Conservation (phyloP, 2,888 invertebrate genomes). For the Ichneumon xanthorius region DNA sequence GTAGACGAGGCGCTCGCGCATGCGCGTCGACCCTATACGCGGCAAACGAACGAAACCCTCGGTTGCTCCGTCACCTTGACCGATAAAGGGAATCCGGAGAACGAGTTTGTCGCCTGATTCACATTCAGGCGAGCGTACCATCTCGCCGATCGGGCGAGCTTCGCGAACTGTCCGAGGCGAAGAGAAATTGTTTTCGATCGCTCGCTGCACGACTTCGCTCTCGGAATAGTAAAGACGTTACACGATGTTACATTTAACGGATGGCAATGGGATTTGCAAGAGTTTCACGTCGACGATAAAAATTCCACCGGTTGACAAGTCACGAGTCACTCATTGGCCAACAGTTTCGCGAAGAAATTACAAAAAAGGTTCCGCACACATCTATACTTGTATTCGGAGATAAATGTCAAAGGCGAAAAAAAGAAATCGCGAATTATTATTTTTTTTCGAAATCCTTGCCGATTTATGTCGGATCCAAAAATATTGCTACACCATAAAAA, state of each 20-base stretch:
- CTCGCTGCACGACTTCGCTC: conserved; percentile 21
- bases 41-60: conserved; percentile 6
- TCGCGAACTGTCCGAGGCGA: neutral
- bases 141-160: conserved; percentile 3
- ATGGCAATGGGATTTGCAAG: conserved; percentile 25
- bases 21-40: conserved; percentile 4
- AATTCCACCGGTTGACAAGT: conserved; percentile 35
- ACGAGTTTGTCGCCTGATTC: conserved; percentile 65
- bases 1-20: conserved; percentile 42
- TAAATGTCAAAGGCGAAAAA: neutral
- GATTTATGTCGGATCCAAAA: no score
- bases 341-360: conserved; percentile 11
- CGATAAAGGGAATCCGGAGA: conserved; percentile 76
- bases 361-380: neutral
- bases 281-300: conserved; percentile 38
- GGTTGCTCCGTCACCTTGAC: conserved; percentile 74
- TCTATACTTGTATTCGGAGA: neutral
- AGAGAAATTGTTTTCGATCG: conserved; percentile 50
- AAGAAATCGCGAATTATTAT: neutral
- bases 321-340: neutral
- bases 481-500: no score
- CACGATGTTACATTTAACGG: conserved; percentile 21
- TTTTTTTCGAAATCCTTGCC: neutral
- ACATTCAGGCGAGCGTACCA: conserved; percentile 57
- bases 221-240: conserved; percentile 51